phyloP scores from a whole-genome alignment of 2,797 vertebrate genomes.

The Huso huso region DNA sequence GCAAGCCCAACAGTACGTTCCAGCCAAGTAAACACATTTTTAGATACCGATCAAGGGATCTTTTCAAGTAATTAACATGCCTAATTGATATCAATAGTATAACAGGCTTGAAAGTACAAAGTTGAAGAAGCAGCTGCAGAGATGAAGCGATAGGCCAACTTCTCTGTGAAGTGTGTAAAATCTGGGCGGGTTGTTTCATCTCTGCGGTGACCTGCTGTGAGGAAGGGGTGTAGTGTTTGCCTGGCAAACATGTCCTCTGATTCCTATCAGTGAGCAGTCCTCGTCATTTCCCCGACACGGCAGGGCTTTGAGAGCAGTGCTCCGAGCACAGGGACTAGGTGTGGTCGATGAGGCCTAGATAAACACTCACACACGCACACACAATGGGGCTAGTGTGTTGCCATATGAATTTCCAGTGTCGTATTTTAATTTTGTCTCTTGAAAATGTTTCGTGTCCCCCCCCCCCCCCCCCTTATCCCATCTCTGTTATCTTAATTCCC shows the following conservation, averaged over 20 bases:
- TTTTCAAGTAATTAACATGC: not conserved
- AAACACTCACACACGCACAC: constrained; percentile 40
- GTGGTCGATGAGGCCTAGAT: constrained; percentile 59
- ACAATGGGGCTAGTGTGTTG: constrained; percentile 49
- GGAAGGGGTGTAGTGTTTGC: constrained; percentile 19
- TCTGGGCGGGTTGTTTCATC: constrained; percentile 32
- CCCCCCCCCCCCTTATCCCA: constrained; percentile 53
- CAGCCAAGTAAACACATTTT: not conserved
- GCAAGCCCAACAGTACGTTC: not conserved
- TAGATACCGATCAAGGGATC: not conserved
- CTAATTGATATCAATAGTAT: not conserved
- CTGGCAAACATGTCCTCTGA: constrained; percentile 22
- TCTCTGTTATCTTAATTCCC: constrained; percentile 66
- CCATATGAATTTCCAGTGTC: constrained; percentile 72
- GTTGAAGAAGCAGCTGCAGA: not conserved
- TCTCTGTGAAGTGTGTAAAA: constrained; percentile 12
- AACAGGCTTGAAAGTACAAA: not conserved
- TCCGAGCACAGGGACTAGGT: constrained; percentile 43
- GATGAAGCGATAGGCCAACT: constrained; percentile 14
- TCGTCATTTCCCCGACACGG: constrained; percentile 24
- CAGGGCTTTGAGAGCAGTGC: constrained; percentile 44
- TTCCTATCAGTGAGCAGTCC: constrained; percentile 18
- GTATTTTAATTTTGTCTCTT: constrained; percentile 77
- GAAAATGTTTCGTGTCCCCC: constrained; percentile 59
- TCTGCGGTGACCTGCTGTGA: not conserved